Percentiles rank a stretch among this genome's conserved stretches.
Conservation (phyloP, 35 echinoderm and acorn worm species). For the Holothuria glaberrima region DNA sequence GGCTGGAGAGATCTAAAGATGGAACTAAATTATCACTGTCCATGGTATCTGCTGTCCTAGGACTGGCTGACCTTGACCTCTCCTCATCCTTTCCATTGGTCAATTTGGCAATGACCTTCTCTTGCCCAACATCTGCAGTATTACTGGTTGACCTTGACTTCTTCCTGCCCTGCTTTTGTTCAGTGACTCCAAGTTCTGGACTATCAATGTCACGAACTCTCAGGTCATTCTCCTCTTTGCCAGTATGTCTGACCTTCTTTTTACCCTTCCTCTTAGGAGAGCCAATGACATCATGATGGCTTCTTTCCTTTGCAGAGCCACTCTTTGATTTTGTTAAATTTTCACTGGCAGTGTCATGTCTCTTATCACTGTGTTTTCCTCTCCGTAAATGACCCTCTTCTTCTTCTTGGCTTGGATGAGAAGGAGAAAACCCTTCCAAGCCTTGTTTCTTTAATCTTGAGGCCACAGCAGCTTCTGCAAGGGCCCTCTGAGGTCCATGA, state of each 20-base stretch:
- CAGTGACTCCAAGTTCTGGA: slow-evolving; percentile 17
- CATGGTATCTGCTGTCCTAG: background rate
- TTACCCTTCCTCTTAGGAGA: slow-evolving; percentile 38
- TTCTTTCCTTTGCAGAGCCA: background rate
- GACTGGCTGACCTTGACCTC: slow-evolving; percentile 12
- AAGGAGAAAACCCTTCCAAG: background rate
- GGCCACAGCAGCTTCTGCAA: slow-evolving; percentile 34
- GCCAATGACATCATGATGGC: background rate
- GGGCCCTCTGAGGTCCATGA: slow-evolving; percentile 14
- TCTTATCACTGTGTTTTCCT: slow-evolving; percentile 18
- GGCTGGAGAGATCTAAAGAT: slow-evolving; percentile 76
- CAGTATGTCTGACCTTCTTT: slow-evolving; percentile 15
- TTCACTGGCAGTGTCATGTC: slow-evolving; percentile 11
- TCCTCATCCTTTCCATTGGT: slow-evolving; percentile 16
- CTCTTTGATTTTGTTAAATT: background rate
- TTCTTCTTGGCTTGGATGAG: background rate
- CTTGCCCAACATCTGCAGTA: background rate
- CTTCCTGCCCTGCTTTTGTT: slow-evolving; percentile 21
- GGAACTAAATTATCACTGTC: slow-evolving; percentile 59
- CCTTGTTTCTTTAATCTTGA: slow-evolving; percentile 10
- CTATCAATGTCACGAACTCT: slow-evolving; percentile 42
- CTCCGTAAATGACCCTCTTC: background rate
- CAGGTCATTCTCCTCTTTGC: slow-evolving; percentile 42
- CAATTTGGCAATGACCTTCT: background rate
- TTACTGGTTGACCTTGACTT: slow-evolving; percentile 41